Evolutionary conservation across 2,113 vertebrate species (phyloP).

Genomic region (Nothoprocta pentlandii): DNA sequence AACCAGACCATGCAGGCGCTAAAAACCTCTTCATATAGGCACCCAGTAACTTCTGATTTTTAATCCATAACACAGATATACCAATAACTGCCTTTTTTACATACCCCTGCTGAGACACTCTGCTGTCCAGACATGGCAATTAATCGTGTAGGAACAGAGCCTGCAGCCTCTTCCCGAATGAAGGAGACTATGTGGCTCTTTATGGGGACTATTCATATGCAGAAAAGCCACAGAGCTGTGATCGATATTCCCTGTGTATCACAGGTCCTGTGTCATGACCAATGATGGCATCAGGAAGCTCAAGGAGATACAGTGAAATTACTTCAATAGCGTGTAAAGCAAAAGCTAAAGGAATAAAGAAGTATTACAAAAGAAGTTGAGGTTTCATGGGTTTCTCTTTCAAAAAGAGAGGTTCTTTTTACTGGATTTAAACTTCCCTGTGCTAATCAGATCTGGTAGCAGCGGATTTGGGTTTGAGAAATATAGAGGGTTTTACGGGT

Average conservation of each 20-base stretch:
- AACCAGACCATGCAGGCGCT: not conserved
- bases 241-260: not conserved
- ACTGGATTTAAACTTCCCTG: not conserved
- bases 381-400: not conserved
- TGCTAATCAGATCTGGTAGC: not conserved
- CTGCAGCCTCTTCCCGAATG: not conserved
- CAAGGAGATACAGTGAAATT: not conserved
- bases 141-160: not conserved
- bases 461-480: not conserved
- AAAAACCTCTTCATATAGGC: not conserved
- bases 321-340: not conserved
- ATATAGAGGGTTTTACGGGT: not conserved
- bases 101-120: not conserved
- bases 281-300: not conserved
- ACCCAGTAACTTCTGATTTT: not conserved
- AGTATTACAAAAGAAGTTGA: not conserved
- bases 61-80: not conserved
- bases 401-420: not conserved
- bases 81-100: not conserved
- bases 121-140: not conserved
- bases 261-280: not conserved
- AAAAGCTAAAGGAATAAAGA: not conserved
- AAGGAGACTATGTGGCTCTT: not conserved
- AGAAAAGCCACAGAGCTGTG: not conserved
- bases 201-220: not conserved